Evolutionary conservation across 2,113 vertebrate species (phyloP), one percentile per base, ranked within the genome.

Genomic region (Progne subis): DNA sequence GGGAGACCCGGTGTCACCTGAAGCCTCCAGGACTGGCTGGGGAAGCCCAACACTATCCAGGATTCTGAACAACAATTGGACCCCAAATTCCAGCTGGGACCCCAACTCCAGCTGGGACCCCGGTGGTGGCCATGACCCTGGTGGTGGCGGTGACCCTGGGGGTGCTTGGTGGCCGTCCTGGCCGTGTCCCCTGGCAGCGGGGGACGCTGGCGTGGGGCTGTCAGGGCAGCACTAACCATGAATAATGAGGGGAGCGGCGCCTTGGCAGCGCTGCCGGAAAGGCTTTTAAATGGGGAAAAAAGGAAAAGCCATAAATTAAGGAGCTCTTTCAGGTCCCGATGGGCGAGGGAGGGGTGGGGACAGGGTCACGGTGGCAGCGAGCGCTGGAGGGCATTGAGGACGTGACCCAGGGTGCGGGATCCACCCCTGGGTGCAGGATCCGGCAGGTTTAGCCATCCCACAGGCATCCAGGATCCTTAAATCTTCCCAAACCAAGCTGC

Each of bases 51-150:
- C 6, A 7, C 9, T 5, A 6, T 5, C 32, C 60, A 39, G n/a
- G n/a, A 29, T 9, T n/a, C 43, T 23, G 8, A 60, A 37, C 9
- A 60, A 37, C 9, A 26, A 14, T 2, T 32, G 47, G 31, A 37
- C 18, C 6, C 14, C 4, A 12, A 46, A 1, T n/a, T 44, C n/a
- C 65, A 55, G 5, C 31, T 1, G 46, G 37, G 12, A 18, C 29
- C 17, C 34, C 65, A 8, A 0, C 14, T 21, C 6, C 14, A 5
- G 4, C 3, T 8, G 63, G 10, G 55, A 8, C 39, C 16, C 61
- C 2, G 0, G 0, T 1, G 46, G 74, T n/a, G 43, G 37, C 61
- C 0, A 1, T 34, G 60, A 8, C 64, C 19, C n/a, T 0, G 1
- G 50, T 0, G 29, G 41, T 57, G 41, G 31, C 80, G 1, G 32